These are phyloP conservation scores for Melanotaenia trifasciata DNA, from an alignment of 2,797 vertebrate genomes.

Conservation along the genomic window DNA sequence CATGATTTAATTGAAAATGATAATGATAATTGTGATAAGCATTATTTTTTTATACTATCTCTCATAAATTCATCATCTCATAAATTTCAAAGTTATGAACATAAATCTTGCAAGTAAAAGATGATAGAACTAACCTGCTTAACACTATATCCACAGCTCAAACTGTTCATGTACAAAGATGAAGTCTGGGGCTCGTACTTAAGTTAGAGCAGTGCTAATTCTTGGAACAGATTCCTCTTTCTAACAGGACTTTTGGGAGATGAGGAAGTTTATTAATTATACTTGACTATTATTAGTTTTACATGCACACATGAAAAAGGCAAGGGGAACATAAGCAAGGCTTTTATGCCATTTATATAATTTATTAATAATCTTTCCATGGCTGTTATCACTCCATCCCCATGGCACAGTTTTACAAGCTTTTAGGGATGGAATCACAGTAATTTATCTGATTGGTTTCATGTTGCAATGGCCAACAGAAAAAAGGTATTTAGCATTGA, in stretches of 20 bases:
- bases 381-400: not conserved
- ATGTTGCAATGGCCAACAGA: slow-evolving; percentile 33
- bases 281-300: not conserved
- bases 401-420: slow-evolving; percentile 8
- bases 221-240: not conserved
- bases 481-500: slow-evolving; percentile 40
- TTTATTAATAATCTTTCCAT: not conserved
- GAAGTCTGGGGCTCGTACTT: not conserved
- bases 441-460: slow-evolving; percentile 46
- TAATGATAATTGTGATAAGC: no score
- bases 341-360: not conserved
- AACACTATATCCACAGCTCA: not conserved
- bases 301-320: not conserved
- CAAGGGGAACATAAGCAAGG: not conserved
- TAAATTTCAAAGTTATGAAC: not conserved
- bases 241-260: not conserved
- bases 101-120: not conserved
- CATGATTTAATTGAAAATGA: no score
- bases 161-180: not conserved
- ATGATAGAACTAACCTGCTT: not conserved
- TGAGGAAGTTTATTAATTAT: not conserved
- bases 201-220: not conserved
- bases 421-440: slow-evolving; percentile 7
- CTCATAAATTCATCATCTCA: no score
- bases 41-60: no score